Conservation (phyloP, 53 echinoderm and acorn worm genomes). For the Echinarachnius parma region DNA sequence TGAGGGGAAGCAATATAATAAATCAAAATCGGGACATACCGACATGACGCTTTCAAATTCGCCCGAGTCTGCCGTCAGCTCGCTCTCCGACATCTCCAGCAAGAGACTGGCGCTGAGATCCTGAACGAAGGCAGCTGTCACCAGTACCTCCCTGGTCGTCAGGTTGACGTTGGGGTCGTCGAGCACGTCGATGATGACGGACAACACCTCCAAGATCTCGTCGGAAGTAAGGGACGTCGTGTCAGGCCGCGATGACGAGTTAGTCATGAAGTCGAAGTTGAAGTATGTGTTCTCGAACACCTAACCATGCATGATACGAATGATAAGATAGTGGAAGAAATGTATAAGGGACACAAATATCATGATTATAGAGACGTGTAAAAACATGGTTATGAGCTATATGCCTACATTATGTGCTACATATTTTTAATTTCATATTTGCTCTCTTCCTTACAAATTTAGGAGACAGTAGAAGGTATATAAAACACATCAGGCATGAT, state of each 20-base stretch:
- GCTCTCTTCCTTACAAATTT: too few relatives aligned
- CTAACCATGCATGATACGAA: neutral
- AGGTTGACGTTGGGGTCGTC: constrained; percentile 45
- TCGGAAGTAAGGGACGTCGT: constrained; percentile 25
- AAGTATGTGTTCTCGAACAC: constrained; percentile 55
- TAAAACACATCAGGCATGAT: too few relatives aligned
- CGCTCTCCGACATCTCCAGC: constrained; percentile 48
- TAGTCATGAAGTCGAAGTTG: constrained; percentile 53
- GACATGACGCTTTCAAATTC: constrained; percentile 62
- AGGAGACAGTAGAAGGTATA: too few relatives aligned
- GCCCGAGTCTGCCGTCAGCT: constrained; percentile 48
- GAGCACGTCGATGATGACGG: constrained; percentile 71
- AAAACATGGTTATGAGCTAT: too few relatives aligned
- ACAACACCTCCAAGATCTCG: constrained; percentile 52
- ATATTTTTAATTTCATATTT: too few relatives aligned
- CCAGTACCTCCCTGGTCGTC: constrained; percentile 64
- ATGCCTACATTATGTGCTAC: too few relatives aligned
- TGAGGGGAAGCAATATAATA: too few relatives aligned
- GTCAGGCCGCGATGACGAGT: constrained; percentile 45
- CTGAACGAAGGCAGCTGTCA: constrained; percentile 53
- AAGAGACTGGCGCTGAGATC: constrained; percentile 54
- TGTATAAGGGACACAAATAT: neutral
- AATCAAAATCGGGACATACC: too few relatives aligned
- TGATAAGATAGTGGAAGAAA: too few relatives aligned
- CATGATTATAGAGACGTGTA: neutral